Percentiles rank a stretch among this genome's conserved stretches.
phyloP scores from a whole-genome alignment of 2,888 invertebrate genomes.

The Blastobasis adustella region DNA sequence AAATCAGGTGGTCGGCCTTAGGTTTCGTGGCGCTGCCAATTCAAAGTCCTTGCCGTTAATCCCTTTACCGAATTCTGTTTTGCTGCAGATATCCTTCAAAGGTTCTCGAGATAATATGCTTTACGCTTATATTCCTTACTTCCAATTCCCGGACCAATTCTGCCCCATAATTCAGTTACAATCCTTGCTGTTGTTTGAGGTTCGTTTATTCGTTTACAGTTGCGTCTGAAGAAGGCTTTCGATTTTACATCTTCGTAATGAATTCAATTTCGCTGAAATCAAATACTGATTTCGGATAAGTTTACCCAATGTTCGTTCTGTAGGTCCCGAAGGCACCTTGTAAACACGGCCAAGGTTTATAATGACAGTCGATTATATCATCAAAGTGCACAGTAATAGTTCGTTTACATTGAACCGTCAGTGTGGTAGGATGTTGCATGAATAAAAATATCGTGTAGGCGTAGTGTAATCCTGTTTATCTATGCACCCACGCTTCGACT shows the following conservation, averaged over 20 bases:
- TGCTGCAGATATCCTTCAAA: conserved; percentile 18
- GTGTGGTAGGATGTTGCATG: conserved; percentile 30
- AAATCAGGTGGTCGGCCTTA: too few species aligned
- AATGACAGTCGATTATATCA: too few species aligned
- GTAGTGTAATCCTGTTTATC: conserved; percentile 51
- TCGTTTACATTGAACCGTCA: conserved; percentile 14
- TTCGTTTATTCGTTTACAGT: too few species aligned
- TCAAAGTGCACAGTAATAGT: conserved; percentile 6
- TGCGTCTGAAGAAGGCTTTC: background rate
- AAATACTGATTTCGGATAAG: too few species aligned
- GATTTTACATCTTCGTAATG: background rate
- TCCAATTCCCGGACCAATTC: too few species aligned
- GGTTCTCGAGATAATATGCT: conserved; percentile 19
- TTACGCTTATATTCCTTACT: background rate
- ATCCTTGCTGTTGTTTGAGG: too few species aligned
- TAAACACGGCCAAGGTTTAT: too few species aligned
- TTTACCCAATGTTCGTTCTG: too few species aligned
- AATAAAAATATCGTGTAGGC: conserved; percentile 34
- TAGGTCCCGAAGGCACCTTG: too few species aligned
- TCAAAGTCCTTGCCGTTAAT: conserved; percentile 24
- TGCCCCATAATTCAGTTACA: too few species aligned
- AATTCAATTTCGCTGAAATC: background rate
- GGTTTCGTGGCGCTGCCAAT: conserved; percentile 3
- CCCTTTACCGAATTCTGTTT: conserved; percentile 18
- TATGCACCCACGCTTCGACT: conserved; percentile 48